Percentiles rank a stretch among this genome's conserved stretches.
Evolutionary conservation across 2,113 vertebrate genomes (phyloP).

Genomic region (Proterorhinus semilunaris): DNA sequence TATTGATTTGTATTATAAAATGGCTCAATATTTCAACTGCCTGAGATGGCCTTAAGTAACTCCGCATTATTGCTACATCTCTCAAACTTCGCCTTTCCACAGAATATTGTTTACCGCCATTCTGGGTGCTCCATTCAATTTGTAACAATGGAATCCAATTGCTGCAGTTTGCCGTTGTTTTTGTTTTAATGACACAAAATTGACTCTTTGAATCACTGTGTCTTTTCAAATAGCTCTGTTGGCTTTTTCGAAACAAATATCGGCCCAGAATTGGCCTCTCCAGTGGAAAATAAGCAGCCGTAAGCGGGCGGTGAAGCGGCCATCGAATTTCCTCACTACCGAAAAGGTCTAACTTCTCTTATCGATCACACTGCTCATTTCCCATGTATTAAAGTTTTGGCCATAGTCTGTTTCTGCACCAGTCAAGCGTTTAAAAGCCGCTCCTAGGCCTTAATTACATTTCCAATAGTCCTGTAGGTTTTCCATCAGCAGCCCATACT

Average conservation of each 20-base stretch:
- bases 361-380: slow-evolving; percentile 71
- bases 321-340: slow-evolving; percentile 48
- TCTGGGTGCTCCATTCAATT: slow-evolving; percentile 17
- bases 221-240: slow-evolving; percentile 36
- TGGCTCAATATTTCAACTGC: neutral
- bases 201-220: slow-evolving; percentile 51
- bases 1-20: neutral
- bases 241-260: slow-evolving; percentile 47
- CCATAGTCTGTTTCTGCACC: slow-evolving; percentile 72
- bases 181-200: slow-evolving; percentile 63
- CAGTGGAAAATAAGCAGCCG: slow-evolving; percentile 52
- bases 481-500: slow-evolving; percentile 52
- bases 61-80: slow-evolving; percentile 52
- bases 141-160: slow-evolving; percentile 11
- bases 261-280: slow-evolving; percentile 37
- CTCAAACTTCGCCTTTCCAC: slow-evolving; percentile 25
- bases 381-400: slow-evolving; percentile 68
- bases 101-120: slow-evolving; percentile 17
- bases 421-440: slow-evolving; percentile 75
- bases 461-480: slow-evolving; percentile 72
- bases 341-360: slow-evolving; percentile 55
- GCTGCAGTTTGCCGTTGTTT: slow-evolving; percentile 43
- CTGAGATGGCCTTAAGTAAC: slow-evolving; percentile 32
- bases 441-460: slow-evolving; percentile 76
- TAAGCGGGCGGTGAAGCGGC: slow-evolving; percentile 43